Base-by-base conservation (phyloP, 2,797 vertebrate genomes). In the Synaphobranchus kaupii region DNA sequence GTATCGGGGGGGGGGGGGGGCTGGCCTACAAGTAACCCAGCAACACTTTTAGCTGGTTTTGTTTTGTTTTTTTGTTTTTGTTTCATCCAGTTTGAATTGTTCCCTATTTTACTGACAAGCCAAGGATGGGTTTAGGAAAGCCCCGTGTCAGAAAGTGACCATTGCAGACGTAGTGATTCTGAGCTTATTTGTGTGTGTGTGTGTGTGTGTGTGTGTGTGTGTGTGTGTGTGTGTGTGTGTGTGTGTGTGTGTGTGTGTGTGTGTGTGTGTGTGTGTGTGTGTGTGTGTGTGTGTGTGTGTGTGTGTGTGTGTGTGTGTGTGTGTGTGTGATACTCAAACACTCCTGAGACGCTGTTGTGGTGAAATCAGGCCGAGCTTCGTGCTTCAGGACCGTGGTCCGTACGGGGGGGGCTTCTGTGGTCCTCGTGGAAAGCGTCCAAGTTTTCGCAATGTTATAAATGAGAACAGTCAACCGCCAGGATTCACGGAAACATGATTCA, bases 1-100 rank as follows among this genome's bases (percentile, higher is more conserved):
- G 91, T n/a, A n/a, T n/a, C n/a, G n/a, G 91, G 86, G 86, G 87
- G 85, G 22, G 87, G 87, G 4, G 86, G 71, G 90, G 88, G 88
- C 89, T n/a, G n/a, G n/a, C 73, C 58, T n/a, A n/a, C 54, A 44
- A 0, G 66, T 83, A 34, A 58, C 87, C 84, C 88, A 22, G 66
- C 80, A 9, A 54, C 66, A 85, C 88, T 39, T 84, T 48, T 6
- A 68, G 81, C 44, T 31, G 47, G 28, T n/a, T 80, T 66, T 8
- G 22, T 13, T 54, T 22, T 34, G 47, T n/a, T 87, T 44, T 83
- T 81, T 66, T 6, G 50, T 10, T 73, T 60, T 60, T 76, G 13
- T 73, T 58, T 82, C 39, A 83, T 83, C 56, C 83, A 5, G 68
- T 80, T 60, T 83, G 34, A 50, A 44, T 86, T 76, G 31, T 84